A percentile compares a stretch with the other conserved stretches of the same genome.
Evolutionary conservation across 2,888 invertebrate genomes (phyloP).

Genomic region (Parelbella ahira): DNA sequence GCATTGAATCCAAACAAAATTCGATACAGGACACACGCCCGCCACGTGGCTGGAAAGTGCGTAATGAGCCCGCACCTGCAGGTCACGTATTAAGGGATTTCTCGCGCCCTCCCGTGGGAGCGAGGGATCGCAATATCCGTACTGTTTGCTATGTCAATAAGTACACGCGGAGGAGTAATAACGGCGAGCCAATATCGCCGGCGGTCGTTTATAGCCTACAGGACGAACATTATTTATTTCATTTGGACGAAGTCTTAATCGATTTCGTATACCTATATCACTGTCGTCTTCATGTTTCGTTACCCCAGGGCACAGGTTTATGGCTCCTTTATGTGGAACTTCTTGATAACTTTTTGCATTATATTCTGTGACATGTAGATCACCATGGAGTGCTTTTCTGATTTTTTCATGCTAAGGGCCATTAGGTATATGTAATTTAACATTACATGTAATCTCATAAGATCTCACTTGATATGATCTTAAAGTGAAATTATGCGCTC

Average conservation of each 20-base stretch:
- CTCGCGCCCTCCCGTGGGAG: conserved; percentile 79
- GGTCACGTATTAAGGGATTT: conserved; percentile 75
- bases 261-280: too few species aligned
- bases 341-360: too few species aligned
- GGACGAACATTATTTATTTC: conserved; percentile 28
- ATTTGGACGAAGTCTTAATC: not conserved
- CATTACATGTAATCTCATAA: too few species aligned
- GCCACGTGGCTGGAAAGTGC: conserved; percentile 71
- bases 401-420: too few species aligned
- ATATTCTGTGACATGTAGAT: too few species aligned
- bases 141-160: conserved; percentile 70
- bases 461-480: too few species aligned
- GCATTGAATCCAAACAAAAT: conserved; percentile 40
- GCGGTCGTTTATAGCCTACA: conserved; percentile 31
- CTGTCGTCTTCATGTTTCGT: too few species aligned
- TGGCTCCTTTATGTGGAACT: too few species aligned
- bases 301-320: too few species aligned
- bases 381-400: too few species aligned
- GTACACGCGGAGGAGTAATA: conserved; percentile 52
- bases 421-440: too few species aligned
- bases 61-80: conserved; percentile 79
- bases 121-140: conserved; percentile 49
- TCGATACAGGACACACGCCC: conserved; percentile 50
- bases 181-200: conserved; percentile 45
- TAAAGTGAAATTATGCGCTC: too few species aligned